Conservation (phyloP, 2,888 invertebrate species). For the Steinernema scapterisci region DNA sequence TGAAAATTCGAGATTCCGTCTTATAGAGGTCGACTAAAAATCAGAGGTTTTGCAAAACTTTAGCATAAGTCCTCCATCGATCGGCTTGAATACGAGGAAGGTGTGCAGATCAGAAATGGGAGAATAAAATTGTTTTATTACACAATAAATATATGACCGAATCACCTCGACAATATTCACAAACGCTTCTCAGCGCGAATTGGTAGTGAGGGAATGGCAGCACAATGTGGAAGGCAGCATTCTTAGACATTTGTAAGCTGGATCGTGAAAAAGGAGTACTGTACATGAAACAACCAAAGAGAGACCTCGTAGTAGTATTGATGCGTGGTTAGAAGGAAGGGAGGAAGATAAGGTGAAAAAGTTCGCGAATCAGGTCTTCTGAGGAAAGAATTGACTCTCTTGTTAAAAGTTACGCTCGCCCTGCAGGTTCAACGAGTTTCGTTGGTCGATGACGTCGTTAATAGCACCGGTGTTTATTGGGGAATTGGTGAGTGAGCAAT, state of each 20-base stretch:
- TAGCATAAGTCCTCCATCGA: no score
- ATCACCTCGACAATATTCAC: constrained; percentile 19
- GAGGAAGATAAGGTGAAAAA: not conserved
- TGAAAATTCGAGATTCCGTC: no score
- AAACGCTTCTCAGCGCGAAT: not conserved
- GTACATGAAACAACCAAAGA: constrained; percentile 22
- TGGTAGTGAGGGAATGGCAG: constrained; percentile 7
- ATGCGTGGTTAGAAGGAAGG: constrained; percentile 3
- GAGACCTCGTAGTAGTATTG: constrained; percentile 21
- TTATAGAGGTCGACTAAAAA: no score
- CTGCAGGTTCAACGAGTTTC: constrained; percentile 9
- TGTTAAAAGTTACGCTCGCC: not conserved
- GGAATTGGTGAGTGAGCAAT: not conserved
- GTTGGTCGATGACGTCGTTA: not conserved
- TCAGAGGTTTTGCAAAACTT: no score
- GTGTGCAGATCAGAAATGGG: no score
- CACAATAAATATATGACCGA: constrained; percentile 7
- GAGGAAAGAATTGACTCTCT: not conserved
- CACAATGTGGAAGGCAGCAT: constrained; percentile 9
- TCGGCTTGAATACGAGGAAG: no score
- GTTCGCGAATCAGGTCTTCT: not conserved
- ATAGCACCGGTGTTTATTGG: constrained; percentile 10
- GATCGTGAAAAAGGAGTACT: constrained; percentile 5
- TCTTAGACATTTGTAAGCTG: not conserved
- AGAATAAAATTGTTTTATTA: constrained; percentile 5